Conservation (phyloP, 2,888 invertebrate genomes). For the Phorcus lineatus region DNA sequence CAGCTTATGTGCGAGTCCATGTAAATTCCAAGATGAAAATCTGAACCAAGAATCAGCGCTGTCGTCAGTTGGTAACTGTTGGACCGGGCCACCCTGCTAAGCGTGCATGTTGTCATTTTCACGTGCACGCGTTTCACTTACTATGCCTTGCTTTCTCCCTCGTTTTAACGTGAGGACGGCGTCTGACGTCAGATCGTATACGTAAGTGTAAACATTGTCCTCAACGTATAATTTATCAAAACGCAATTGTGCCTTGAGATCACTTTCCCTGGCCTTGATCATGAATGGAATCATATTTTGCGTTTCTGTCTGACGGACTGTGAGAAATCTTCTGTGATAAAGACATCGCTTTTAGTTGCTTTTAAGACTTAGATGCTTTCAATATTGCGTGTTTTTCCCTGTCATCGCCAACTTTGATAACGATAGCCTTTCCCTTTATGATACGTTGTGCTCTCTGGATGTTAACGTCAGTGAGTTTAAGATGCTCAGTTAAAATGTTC, state of each 20-base stretch:
- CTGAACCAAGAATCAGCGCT: background rate
- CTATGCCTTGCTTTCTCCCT: background rate
- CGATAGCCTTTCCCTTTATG: background rate
- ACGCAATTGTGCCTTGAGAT: background rate
- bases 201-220: background rate
- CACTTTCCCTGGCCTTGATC: background rate
- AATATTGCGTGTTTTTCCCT: background rate
- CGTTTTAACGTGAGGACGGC: background rate
- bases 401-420: background rate
- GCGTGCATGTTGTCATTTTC: background rate
- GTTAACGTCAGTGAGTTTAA: no score
- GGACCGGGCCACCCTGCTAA: background rate
- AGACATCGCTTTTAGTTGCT: no score
- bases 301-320: background rate
- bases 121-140: background rate
- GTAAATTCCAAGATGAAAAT: background rate
- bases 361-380: background rate
- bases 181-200: background rate
- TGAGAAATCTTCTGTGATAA: background rate
- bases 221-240: background rate
- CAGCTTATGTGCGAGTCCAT: background rate
- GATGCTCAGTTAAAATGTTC: no score
- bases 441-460: background rate
- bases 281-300: slow-evolving; percentile 15
- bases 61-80: background rate